Percentiles rank a stretch among this genome's conserved stretches.
Conservation (phyloP, 2,797 vertebrate genomes). For the Bradypus variegatus region DNA sequence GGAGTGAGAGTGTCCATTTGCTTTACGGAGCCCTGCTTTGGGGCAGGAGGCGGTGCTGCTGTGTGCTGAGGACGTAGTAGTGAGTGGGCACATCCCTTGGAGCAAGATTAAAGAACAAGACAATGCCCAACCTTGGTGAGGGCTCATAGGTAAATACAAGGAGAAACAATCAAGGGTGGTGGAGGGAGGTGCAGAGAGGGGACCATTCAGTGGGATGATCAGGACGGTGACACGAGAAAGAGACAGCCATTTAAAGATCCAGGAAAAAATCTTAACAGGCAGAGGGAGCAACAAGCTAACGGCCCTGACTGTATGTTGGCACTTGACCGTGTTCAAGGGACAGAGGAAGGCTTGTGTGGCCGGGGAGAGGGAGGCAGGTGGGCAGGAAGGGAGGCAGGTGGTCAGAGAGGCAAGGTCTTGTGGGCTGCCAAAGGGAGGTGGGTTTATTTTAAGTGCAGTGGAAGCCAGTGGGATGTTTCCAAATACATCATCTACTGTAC, state of each 20-base stretch:
- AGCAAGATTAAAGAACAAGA: background rate
- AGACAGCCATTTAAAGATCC: background rate
- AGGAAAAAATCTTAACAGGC: background rate
- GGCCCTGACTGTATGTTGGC: background rate
- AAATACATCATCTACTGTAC: background rate
- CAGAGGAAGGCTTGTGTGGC: background rate
- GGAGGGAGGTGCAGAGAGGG: too few relatives aligned
- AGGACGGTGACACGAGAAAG: background rate
- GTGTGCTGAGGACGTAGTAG: background rate
- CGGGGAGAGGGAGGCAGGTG: too few relatives aligned
- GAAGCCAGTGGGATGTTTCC: background rate
- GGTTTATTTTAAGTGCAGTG: background rate
- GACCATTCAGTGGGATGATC: too few relatives aligned
- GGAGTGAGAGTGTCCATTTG: background rate
- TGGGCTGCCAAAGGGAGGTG: background rate
- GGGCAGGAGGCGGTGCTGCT: too few relatives aligned
- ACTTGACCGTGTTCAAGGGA: background rate
- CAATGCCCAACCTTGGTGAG: rapidly evolving
- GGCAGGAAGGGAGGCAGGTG: too few relatives aligned
- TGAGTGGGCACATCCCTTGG: rapidly evolving
- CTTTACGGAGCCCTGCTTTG: too few relatives aligned
- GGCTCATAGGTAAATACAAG: rapidly evolving
- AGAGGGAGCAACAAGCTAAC: background rate
- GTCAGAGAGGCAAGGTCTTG: too few relatives aligned
- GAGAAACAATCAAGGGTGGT: too few relatives aligned